Evolutionary conservation across 2,888 invertebrate species (phyloP), one percentile per base, ranked within the genome.

Genomic region (Eristalis pertinax): DNA sequence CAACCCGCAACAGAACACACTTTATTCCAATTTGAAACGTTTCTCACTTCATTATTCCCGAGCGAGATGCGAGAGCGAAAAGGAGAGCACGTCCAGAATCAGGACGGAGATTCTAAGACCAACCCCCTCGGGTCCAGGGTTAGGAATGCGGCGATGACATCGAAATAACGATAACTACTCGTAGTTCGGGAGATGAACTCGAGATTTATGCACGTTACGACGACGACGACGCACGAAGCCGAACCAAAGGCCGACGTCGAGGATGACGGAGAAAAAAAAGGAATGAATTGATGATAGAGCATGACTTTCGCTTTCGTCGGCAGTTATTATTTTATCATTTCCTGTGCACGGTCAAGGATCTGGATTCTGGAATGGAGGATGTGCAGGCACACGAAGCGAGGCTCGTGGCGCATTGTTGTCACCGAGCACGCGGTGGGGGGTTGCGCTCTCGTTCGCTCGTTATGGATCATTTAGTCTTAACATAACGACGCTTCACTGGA

Each of bases 251-350:
- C 29, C 43, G 43, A 19, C 43, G 8, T 1, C 15, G 50, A 50
- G 19, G 50, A 8, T 50, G 50, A 19, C 50, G 50, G 68, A 43
- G 56, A 74, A 58, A 65, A 86, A 60, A 50, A 2, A 4, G 7
- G 4, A 32, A 32, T 10, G 32, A 32, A 32, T 32, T 73, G 72
- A 87, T 87, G 78, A 84, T 67, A 76, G 29, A 84, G 76, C 87
- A 80, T 87, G 87, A 87, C 75, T 84, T 38, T 84, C 75, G 69
- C 50, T 87, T 87, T 87, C 75, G 56, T 79, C 69, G 75, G 79
- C 70, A 87, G 84, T 87, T 87, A 87, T 87, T 87, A 87, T 87
- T 80, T 84, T 84, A 87, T 87, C 87, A 87, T 87, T 78, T 87
- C 87, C 87, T 76, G 84, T 87, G 79, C 87, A 87, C 84, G 87